Conservation (phyloP, 2,113 vertebrate species). For the Macroglossus sobrinus region DNA sequence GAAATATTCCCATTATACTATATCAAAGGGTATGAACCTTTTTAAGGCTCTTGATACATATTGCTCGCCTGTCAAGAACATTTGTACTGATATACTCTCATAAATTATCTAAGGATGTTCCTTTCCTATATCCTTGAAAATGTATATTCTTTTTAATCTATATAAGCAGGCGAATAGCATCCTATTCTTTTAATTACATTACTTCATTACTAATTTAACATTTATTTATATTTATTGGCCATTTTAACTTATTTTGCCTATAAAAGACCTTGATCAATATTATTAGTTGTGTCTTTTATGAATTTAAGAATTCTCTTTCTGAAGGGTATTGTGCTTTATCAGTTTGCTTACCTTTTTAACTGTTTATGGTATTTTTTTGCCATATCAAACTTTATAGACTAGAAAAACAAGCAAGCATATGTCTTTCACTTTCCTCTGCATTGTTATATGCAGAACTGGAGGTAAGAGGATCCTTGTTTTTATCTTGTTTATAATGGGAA, state of each 20-base stretch:
- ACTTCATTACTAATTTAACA: background rate
- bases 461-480: background rate
- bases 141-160: background rate
- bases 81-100: background rate
- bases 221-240: background rate
- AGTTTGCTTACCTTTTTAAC: background rate
- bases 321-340: background rate
- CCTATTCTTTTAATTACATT: background rate
- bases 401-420: background rate
- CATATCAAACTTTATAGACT: background rate
- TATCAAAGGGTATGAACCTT: background rate
- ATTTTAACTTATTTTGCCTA: background rate
- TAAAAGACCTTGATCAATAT: background rate
- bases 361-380: background rate
- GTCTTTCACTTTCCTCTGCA: background rate
- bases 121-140: background rate
- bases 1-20: background rate
- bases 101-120: background rate
- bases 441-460: background rate
- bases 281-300: background rate
- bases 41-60: background rate
- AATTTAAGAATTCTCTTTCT: background rate
- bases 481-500: background rate
- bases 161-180: background rate
- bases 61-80: background rate